Conservation (phyloP, 2,797 vertebrate genomes). For the Karalla daura region DNA sequence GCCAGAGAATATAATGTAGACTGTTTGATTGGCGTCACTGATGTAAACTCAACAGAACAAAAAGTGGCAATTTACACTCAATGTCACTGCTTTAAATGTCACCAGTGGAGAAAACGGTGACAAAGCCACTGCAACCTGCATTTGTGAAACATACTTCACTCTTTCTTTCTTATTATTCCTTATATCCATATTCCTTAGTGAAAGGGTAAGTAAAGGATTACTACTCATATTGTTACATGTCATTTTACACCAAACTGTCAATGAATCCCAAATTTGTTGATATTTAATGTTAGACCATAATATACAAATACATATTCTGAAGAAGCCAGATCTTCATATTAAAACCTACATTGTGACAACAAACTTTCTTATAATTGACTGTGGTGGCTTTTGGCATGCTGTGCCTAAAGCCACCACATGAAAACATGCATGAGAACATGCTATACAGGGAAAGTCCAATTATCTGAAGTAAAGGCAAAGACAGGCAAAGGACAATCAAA, state of each 20-base stretch:
- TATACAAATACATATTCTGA: too few relatives aligned
- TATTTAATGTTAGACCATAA: too few relatives aligned
- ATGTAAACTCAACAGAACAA: neutral
- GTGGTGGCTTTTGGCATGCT: constrained; percentile 1
- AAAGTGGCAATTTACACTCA: constrained; percentile 3
- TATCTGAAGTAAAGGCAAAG: constrained; percentile 56
- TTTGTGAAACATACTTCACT: neutral
- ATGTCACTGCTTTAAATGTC: constrained; percentile 1
- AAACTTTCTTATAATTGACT: neutral
- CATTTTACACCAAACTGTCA: too few relatives aligned
- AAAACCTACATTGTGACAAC: constrained; percentile 3
- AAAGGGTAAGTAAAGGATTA: too few relatives aligned
- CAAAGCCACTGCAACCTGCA: neutral
- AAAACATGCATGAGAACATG: constrained; percentile 10
- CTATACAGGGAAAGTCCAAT: constrained; percentile 55
- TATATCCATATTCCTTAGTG: too few relatives aligned
- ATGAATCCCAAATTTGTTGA: too few relatives aligned
- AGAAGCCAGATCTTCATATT: too few relatives aligned
- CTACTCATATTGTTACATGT: too few relatives aligned
- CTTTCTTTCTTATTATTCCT: neutral
- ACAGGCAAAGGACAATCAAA: constrained; percentile 58
- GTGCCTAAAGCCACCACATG: constrained; percentile 2
- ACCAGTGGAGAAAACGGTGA: neutral
- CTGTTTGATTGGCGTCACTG: constrained; percentile 20
- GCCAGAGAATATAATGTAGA: neutral